A percentile compares a stretch with the other conserved stretches of the same genome.
phyloP scores from a whole-genome alignment of 2,888 invertebrate genomes.

The Nephrotoma guestfalica region DNA sequence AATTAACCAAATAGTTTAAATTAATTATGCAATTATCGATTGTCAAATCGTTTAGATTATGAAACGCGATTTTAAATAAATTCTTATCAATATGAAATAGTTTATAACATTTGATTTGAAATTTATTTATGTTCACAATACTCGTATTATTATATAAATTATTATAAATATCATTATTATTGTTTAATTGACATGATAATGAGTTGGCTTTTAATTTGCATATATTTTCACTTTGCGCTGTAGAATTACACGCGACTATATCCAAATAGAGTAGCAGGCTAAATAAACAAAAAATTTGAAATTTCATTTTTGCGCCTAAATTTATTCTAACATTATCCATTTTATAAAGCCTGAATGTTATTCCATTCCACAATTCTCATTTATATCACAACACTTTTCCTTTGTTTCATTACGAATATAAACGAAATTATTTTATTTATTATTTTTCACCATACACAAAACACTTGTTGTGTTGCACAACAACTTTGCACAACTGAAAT shows the following conservation, averaged over 20 bases:
- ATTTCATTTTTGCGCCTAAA: neutral
- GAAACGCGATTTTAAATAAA: neutral
- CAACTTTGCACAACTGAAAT: neutral
- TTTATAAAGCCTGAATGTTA: neutral
- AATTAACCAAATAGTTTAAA: slow-evolving; percentile 51
- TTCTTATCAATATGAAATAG: neutral
- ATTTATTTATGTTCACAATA: neutral
- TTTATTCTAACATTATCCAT: neutral
- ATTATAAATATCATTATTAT: slow-evolving; percentile 1
- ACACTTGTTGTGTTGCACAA: neutral
- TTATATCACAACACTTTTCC: neutral
- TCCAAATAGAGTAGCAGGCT: neutral
- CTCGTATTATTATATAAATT: slow-evolving; percentile 1
- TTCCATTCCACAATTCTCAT: neutral
- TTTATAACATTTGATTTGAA: neutral
- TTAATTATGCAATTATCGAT: slow-evolving; percentile 65
- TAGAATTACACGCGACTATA: neutral
- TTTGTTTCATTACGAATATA: neutral
- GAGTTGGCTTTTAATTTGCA: neutral
- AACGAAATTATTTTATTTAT: neutral
- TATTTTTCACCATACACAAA: neutral
- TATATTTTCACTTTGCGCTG: neutral
- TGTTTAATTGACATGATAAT: slow-evolving; percentile 1
- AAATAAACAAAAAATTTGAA: neutral
- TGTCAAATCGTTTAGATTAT: slow-evolving; percentile 39